Base-by-base conservation (phyloP, 1,140 invertebrate genomes). In the Polypedilum vanderplanki region DNA sequence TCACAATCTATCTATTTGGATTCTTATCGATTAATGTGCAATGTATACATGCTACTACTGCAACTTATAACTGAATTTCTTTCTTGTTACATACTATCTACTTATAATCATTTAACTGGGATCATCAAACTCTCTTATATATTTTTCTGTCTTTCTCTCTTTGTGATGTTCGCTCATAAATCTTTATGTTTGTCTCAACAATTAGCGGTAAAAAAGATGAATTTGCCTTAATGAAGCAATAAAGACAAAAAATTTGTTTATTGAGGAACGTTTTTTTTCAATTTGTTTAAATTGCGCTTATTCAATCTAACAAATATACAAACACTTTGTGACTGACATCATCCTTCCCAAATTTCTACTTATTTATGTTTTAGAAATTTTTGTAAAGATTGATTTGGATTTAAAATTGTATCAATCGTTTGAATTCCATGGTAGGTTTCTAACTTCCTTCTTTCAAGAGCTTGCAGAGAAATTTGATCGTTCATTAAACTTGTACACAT, bases 151-250 rank as follows among this genome's bases (percentile, higher is more conserved):
- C 24, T 33, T 33, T 33, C 24, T 33, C 24, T 33, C 24, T 3
- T n/a, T 33, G 5, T 12, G 46, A 57, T 57, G 46, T 57, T 33
- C 24, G 24, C 24, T 33, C 46, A 57, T 57, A 57, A 57, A 57
- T 57, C 46, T 57, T 57, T 57, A 57, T 57, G n/a, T 57, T 57
- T 57, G 46, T 57, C 46, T 57, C 46, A 57, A 57, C 46, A 57
- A 57, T 57, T 57, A 57, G 46, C 46, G 46, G 46, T 57, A 57
- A 57, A 57, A 57, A 15, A 57, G 46, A 57, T n/a, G 46, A 57
- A 12, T 33, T 33, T 33, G 24, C 24, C 24, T 57, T 57, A 57
- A 57, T 57, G 46, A 57, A 57, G 46, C 12, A 12, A n/a, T 57
- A 57, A n/a, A n/a, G 3, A 57, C n/a, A 57, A 57, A n/a, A 57